Evolutionary conservation across 2,797 vertebrate genomes (phyloP), one percentile per base, ranked within the genome.

Genomic region (Phoeniculus purpureus): DNA sequence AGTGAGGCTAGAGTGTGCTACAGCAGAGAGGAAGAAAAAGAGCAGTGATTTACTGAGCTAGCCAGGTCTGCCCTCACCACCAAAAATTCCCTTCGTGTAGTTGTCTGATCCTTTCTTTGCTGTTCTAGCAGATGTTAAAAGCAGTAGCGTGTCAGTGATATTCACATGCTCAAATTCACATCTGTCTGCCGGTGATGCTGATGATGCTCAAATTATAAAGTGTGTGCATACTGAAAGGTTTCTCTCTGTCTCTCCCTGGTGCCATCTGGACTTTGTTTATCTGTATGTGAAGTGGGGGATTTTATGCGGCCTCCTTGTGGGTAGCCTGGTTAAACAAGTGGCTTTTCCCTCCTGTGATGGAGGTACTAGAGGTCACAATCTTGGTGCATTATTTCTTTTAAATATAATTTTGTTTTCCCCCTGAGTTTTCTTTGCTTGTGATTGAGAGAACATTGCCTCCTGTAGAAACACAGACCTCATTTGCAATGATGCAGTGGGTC

Each of bases 221-320:
- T 25, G 19, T 80, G 73, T 29, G 8, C 78, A 25, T 61, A 56
- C 29, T 56, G 45, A 59, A 83, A 54, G 55, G 54, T 73, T 94
- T 91, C 60, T 60, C 43, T 87, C 52, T 62, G 50, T 52, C 71
- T 85, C 90, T 95, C 55, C 59, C 60, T 32, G 19, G 62, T 52
- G 66, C 81, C 82, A 70, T 83, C 86, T 94, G 93, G 86, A 54
- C 34, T 93, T 70, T 78, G 92, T 89, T 87, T 74, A 17, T 74
- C 37, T 75, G 52, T 87, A 27, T 95, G 73, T 85, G 70, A 85
- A 92, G 84, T 64, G 79, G 70, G 62, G 56, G 56, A 29, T 87
- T 95, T 96, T 64, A 82, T 90, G 88, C 85, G 73, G 81, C 26
- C 17, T 85, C 50, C 31, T 50, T 48, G 26, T 76, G 73, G 40